Evolutionary conservation across 2,797 vertebrate genomes (phyloP), one percentile per base, ranked within the genome.

Genomic region (Tiaroga cobitis): DNA sequence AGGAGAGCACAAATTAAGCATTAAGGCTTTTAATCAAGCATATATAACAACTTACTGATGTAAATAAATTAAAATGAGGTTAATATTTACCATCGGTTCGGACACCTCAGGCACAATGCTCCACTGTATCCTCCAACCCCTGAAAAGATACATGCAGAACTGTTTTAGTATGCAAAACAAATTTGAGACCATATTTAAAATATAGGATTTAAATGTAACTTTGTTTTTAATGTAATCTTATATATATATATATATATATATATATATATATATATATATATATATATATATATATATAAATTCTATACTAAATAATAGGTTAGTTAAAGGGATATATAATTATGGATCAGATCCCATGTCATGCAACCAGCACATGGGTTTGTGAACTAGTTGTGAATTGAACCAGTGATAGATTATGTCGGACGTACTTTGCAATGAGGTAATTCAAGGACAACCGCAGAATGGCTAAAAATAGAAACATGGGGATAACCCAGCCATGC

Each of bases 91-190:
- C 97, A 96, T 86, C 0, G 95, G 95, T 89, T 99, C 98, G 0
- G 96, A 97, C 84, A 99, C 96, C 90, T 98, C 97, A 34, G 98
- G 98, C 88, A 99, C 97, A 19, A 99, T 99, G 90, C 97, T 98
- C 98, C 98, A 99, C 91, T 98, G 97, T 91, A 99, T 99, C 92
- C 97, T 96, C 98, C 98, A 99, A 87, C 98, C 98, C 95, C 98
- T 99, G 86, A 87, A 67, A 87, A 63, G 69, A 39, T 5, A 68
- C 29, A 86, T 4, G 21, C 5, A 32, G 29, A 51, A 21, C 46
- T 19, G n/a, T 19, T 49, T 78, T 32, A 70, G 2, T 10, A 54
- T 15, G 46, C 46, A 41, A 21, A 54, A 19, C 7, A 1, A 19
- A 5, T 11, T 0, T 43, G 2, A 11, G 19, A 9, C 54, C n/a